Base-by-base conservation (phyloP, 2,888 invertebrate species). In the Selenia dentaria region DNA sequence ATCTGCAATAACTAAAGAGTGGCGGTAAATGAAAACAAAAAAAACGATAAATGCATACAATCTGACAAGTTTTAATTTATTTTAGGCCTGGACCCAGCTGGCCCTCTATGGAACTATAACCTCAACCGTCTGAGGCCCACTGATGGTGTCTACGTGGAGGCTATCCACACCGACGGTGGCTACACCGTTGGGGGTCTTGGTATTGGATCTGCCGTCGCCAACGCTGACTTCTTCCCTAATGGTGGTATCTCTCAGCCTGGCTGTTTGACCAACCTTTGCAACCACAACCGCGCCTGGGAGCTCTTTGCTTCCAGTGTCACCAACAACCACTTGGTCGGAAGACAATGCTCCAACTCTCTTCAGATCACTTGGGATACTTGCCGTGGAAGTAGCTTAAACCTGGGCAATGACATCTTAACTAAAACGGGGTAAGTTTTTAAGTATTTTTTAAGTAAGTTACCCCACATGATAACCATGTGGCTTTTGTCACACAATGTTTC, bases 161-260 rank as follows among this genome's bases (percentile, higher is more conserved):
- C 68, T 11, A 79, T 84, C 22, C 84, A 85, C 43, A 92, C 92
- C 20, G 92, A 85, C 8, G 83, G 92, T 2, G 74, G 74, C 51
- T 67, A 65, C 25, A 90, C 92, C 34, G 83, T 70, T 2, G 79
- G 91, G 0, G 73, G 73, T 67, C 75, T 62, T 60, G 93, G 64
- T 62, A 92, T 83, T 22, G 92, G 92, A 0, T 65, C 74, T 2
- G 66, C 84, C 3, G 72, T 93, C 1, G 93, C 84, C 0, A 74
- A 91, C 42, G 92, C 72, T 1, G 93, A 93, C 68, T 93, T 93
- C 70, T 93, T 91, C 85, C 92, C 92, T 13, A 93, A 93, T 54
- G 87, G 90, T 28, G 93, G 93, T 0, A 75, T 60, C 39, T 69
- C 67, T n/a, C 82, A 83, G 38, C 83, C 85, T 1, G 83, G 79